Evolutionary conservation across 2,888 invertebrate genomes (phyloP), one percentile per base, ranked within the genome.

Genomic region (Heteromurus nitidus): DNA sequence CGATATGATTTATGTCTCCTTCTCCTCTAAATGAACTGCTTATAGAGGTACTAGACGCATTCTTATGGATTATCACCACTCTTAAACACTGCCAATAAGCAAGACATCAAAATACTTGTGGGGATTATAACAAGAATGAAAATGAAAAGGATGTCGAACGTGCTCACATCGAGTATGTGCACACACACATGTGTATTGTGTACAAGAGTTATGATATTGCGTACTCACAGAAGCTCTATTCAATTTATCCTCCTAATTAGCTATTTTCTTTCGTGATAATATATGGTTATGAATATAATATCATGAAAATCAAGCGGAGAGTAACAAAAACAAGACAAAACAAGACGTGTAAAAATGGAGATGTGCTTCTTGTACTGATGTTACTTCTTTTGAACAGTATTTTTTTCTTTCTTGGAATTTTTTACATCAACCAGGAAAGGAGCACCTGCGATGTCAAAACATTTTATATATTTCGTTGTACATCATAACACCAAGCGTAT

Each of bases 1-100:
- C 53, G 70, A 79, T 69, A 70, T 79, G 77, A 79, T 79, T 79
- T 62, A 79, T 79, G 77, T 79, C 77, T 79, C 70, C 77, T 18
- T 47, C 13, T n/a, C n/a, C n/a, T 69, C 69, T 77, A 50, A 77
- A 60, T 68, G 60, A 53, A 76, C 26, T 76, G 55, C 58, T 76
- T 26, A 55, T 47, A 42, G 24, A n/a, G n/a, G n/a, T n/a, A n/a
- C n/a, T n/a, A n/a, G n/a, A n/a, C n/a, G n/a, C n/a, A n/a, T n/a
- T n/a, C n/a, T n/a, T n/a, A n/a, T n/a, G n/a, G n/a, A n/a, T n/a
- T n/a, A n/a, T n/a, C n/a, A n/a, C n/a, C n/a, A n/a, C n/a, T n/a
- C n/a, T n/a, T n/a, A n/a, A n/a, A n/a, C n/a, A n/a, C n/a, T n/a
- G n/a, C n/a, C n/a, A n/a, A n/a, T n/a, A n/a, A n/a, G n/a, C n/a